Percentiles rank a stretch among this genome's conserved stretches.
phyloP scores from a whole-genome alignment of 1,140 invertebrate genomes.

The Microplitis demolitor region DNA sequence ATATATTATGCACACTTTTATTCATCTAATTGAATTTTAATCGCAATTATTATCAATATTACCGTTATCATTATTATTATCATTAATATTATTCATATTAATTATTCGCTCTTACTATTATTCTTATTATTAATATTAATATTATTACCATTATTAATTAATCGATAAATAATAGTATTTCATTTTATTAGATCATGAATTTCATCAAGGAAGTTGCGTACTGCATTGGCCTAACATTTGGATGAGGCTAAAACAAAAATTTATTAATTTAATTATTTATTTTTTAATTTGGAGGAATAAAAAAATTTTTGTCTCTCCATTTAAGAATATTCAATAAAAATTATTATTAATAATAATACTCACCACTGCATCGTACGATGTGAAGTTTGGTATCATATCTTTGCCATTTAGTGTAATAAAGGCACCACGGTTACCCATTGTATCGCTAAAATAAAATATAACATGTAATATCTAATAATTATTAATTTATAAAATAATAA shows the following conservation, averaged over 20 bases:
- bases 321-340: background rate
- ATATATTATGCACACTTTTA: conserved; percentile 54
- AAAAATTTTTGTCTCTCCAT: background rate
- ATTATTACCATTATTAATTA: conserved; percentile 19
- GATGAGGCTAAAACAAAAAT: conserved; percentile 84
- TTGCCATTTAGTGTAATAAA: conserved; percentile 95
- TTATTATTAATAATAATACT: conserved; percentile 52
- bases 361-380: conserved; percentile 92
- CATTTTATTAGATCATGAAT: conserved; percentile 65
- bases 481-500: conserved; percentile 3
- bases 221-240: conserved; percentile 95
- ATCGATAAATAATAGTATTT: conserved; percentile 26
- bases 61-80: conserved; percentile 38
- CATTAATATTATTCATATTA: conserved; percentile 18
- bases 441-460: conserved; percentile 75
- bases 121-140: conserved; percentile 19
- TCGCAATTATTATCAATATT: conserved; percentile 43
- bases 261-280: conserved; percentile 28
- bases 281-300: background rate
- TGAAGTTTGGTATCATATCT: conserved; percentile 88
- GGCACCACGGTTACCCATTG: conserved; percentile 97
- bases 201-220: conserved; percentile 82
- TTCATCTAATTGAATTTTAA: conserved; percentile 44
- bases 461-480: background rate
- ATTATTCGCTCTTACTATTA: conserved; percentile 21